Conservation (phyloP, 2,888 invertebrate species). For the Linnaemya vulpina region DNA sequence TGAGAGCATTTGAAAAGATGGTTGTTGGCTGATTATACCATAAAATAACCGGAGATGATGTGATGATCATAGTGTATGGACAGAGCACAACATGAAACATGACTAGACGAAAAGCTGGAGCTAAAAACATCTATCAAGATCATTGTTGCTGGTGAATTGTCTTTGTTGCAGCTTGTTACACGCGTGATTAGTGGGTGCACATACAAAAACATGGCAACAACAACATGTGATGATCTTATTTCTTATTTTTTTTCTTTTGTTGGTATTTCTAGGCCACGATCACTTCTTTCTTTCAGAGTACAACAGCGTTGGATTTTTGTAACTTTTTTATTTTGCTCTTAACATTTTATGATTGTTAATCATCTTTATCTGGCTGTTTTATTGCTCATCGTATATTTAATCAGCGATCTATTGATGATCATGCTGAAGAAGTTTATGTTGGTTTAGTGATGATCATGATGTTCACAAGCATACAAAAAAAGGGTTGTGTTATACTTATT, state of each 20-base stretch:
- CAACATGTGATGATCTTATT: constrained; percentile 67
- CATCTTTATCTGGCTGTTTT: constrained; percentile 65
- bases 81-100: constrained; percentile 68
- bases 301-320: constrained; percentile 15
- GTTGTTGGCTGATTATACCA: constrained; percentile 66
- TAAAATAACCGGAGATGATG: constrained; percentile 71
- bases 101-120: constrained; percentile 64
- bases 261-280: constrained; percentile 40
- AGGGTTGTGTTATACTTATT: constrained; percentile 51
- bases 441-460: constrained; percentile 31
- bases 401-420: constrained; percentile 16
- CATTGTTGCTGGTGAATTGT: constrained; percentile 71
- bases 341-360: constrained; percentile 58
- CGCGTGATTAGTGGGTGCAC: constrained; percentile 74
- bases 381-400: constrained; percentile 33
- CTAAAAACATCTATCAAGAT: constrained; percentile 52
- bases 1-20: constrained; percentile 27
- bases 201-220: constrained; percentile 62
- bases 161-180: constrained; percentile 75
- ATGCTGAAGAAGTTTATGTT: constrained; percentile 14
- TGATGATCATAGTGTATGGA: constrained; percentile 68
- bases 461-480: constrained; percentile 58
- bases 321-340: constrained; percentile 41
- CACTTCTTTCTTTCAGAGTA: not conserved
- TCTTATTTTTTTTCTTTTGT: constrained; percentile 21